These are phyloP conservation scores for Willowsia nigromaculata DNA, from an alignment of 2,888 invertebrate genomes.

Conservation along the genomic window DNA sequence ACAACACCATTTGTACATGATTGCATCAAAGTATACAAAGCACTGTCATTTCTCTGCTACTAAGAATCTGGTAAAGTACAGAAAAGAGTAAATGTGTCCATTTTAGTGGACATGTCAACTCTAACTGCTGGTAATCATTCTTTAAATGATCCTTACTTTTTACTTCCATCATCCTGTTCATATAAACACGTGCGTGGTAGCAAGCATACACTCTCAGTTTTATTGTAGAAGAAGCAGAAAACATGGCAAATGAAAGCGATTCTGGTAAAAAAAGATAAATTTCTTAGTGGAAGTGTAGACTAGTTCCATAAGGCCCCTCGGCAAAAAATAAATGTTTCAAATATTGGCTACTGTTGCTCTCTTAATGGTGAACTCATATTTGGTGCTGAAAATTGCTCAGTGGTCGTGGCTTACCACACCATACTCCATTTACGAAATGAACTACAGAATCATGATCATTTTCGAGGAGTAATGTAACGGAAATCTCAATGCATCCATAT, in stretches of 20 bases:
- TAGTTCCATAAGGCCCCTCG: conserved; percentile 18
- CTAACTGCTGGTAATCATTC: conserved; percentile 48
- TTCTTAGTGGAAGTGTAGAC: background rate
- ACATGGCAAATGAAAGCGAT: conserved; percentile 13
- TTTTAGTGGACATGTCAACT: background rate
- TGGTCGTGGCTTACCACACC: background rate
- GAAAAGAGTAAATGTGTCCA: background rate
- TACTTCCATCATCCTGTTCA: background rate
- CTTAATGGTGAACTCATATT: background rate
- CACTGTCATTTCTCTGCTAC: background rate
- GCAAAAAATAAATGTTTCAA: background rate
- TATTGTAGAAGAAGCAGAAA: background rate
- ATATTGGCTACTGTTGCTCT: background rate
- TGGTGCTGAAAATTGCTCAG: background rate
- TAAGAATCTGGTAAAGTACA: background rate
- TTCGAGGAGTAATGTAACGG: conserved; percentile 62
- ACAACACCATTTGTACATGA: background rate
- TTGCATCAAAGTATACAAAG: too few relatives aligned
- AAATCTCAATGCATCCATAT: conserved; percentile 19
- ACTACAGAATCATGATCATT: conserved; percentile 37
- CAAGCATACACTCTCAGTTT: background rate
- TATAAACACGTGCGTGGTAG: background rate
- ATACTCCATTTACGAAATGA: conserved; percentile 16
- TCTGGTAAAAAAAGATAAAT: conserved; percentile 44
- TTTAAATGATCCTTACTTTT: conserved; percentile 1